Evolutionary conservation across 2,113 vertebrate genomes (phyloP).

Genomic region (Xiphorhynchus elegans): DNA sequence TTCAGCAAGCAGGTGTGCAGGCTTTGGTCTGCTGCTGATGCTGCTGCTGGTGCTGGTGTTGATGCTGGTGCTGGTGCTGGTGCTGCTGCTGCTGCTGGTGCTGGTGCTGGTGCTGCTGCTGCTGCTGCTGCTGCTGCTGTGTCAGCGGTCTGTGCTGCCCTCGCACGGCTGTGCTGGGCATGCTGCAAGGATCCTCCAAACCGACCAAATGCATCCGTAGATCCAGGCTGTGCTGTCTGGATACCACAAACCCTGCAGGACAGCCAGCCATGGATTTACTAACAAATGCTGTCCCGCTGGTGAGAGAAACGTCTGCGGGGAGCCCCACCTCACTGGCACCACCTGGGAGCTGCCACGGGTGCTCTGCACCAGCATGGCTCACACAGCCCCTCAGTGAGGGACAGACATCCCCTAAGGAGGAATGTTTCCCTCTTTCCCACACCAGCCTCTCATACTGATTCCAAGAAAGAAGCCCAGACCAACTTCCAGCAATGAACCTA

Average conservation of each 20-base stretch:
- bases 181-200: neutral
- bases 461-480: neutral
- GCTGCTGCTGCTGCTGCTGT: neutral
- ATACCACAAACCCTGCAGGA: neutral
- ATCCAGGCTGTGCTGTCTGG: too few species aligned
- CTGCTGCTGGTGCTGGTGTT: too few species aligned
- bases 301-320: fast-evolving
- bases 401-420: neutral
- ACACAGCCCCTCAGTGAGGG: fast-evolving
- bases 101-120: neutral
- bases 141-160: conserved; percentile 56
- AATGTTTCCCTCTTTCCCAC: neutral
- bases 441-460: neutral
- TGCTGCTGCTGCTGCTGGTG: fast-evolving
- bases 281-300: fast-evolving
- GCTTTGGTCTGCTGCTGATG: neutral
- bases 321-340: fast-evolving
- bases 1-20: neutral
- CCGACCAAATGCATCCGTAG: fast-evolving
- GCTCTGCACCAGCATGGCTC: fast-evolving
- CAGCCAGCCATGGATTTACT: neutral
- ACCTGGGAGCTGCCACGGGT: neutral
- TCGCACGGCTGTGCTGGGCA: neutral
- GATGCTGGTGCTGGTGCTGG: neutral
- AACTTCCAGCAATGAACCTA: neutral